A percentile compares a stretch with the other conserved stretches of the same genome.
These are phyloP conservation scores for Phania funesta DNA, from an alignment of 2,888 invertebrate genomes.

Conservation along the genomic window DNA sequence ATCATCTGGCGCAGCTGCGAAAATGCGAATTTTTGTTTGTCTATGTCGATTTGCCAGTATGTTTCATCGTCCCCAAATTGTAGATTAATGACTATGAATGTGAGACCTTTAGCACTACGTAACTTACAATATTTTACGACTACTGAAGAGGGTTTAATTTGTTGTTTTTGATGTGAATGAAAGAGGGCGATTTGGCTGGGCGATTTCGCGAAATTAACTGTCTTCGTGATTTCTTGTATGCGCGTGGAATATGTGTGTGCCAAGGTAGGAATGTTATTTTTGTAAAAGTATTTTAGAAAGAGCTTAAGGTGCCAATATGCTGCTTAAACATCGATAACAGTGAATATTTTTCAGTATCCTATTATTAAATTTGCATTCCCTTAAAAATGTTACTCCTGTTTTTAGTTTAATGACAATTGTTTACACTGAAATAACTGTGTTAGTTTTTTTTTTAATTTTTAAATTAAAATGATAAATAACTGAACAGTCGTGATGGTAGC, in stretches of 20 bases:
- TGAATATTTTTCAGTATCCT: constrained; percentile 8
- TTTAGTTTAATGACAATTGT: constrained; percentile 38
- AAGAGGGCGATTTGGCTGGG: constrained; percentile 8
- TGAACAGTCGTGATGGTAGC: too few relatives aligned
- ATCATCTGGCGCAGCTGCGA: background rate
- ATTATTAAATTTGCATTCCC: constrained; percentile 4
- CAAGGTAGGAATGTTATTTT: constrained; percentile 32
- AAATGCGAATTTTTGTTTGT: too few relatives aligned
- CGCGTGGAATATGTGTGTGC: background rate
- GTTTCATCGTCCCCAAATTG: constrained; percentile 76
- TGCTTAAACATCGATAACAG: constrained; percentile 43
- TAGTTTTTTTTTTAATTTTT: background rate
- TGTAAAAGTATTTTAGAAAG: constrained; percentile 42
- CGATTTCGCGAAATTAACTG: background rate
- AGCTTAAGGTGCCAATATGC: constrained; percentile 63
- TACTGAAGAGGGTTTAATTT: constrained; percentile 64
- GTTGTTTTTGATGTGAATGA: background rate
- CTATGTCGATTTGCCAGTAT: background rate
- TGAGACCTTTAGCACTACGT: constrained; percentile 48
- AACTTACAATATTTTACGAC: constrained; percentile 38
- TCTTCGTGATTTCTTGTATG: background rate
- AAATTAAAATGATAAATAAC: too few relatives aligned
- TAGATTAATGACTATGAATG: constrained; percentile 77
- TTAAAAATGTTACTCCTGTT: constrained; percentile 35
- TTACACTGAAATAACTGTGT: constrained; percentile 36